Conservation (phyloP, 2,113 vertebrate species). For the Sardina pilchardus region DNA sequence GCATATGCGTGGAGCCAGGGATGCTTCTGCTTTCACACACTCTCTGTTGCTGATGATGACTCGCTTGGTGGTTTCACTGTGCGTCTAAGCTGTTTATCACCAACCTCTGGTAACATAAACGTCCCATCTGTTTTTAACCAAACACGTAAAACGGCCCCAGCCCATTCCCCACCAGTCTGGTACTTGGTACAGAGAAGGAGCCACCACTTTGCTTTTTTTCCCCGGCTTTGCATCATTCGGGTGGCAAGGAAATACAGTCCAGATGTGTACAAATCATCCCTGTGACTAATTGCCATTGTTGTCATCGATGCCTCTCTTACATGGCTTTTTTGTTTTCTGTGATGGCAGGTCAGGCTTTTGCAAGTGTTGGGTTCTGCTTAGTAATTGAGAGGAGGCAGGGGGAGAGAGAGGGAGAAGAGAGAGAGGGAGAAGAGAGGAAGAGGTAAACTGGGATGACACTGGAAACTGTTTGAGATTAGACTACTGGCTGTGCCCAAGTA, state of each 20-base stretch:
- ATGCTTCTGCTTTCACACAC: not conserved
- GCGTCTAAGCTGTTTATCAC: conserved; percentile 58
- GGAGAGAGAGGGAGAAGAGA: not conserved
- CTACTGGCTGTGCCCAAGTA: conserved; percentile 48
- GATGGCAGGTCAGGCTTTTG: not conserved
- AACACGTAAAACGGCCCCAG: conserved; percentile 50
- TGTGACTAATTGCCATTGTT: conserved; percentile 62
- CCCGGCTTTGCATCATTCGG: conserved; percentile 46
- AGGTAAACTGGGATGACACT: conserved; percentile 48
- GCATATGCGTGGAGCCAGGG: conserved; percentile 3
- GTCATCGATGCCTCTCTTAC: conserved; percentile 45
- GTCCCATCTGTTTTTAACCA: conserved; percentile 67
- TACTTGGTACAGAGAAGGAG: conserved; percentile 26
- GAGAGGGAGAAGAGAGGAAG: not conserved
- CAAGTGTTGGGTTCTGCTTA: not conserved
- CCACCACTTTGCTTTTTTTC: conserved; percentile 38
- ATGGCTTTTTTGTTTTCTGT: not conserved
- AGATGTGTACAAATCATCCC: conserved; percentile 71
- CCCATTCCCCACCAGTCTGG: conserved; percentile 35
- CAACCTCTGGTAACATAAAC: conserved; percentile 58
- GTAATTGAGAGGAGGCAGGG: not conserved
- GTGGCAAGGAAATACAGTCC: conserved; percentile 66
- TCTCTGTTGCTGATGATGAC: not conserved
- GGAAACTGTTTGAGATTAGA: conserved; percentile 46
- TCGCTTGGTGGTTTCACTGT: conserved; percentile 35